Percentiles rank a stretch among this genome's conserved stretches.
phyloP scores from a whole-genome alignment of 2,797 vertebrate genomes.

The Adrianichthys oophorus region DNA sequence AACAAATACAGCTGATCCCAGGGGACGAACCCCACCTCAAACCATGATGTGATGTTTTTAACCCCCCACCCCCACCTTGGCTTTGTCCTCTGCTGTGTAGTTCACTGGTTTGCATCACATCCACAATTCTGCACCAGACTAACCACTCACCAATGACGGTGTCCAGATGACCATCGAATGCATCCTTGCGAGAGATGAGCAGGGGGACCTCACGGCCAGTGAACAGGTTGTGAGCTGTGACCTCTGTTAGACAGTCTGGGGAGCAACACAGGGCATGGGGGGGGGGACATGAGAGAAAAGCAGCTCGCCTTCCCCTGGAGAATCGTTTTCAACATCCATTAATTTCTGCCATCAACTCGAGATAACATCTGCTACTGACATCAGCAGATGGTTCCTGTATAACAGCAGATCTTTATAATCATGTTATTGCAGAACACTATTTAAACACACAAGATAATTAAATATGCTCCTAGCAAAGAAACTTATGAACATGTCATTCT shows the following conservation, averaged over 20 bases:
- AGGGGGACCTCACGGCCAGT: constrained; percentile 87
- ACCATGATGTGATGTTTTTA: constrained; percentile 34
- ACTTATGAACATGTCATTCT: too few relatives aligned
- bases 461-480: too few relatives aligned
- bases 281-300: constrained; percentile 12
- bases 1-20: constrained; percentile 10
- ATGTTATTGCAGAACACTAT: background rate
- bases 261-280: constrained; percentile 30
- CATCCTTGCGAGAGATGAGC: constrained; percentile 79
- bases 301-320: constrained; percentile 14
- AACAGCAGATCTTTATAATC: background rate
- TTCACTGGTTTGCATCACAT: constrained; percentile 20
- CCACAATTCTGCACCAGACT: background rate
- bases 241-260: constrained; percentile 87
- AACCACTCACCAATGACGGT: constrained; percentile 86
- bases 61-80: constrained; percentile 22
- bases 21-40: constrained; percentile 8
- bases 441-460: constrained; percentile 9
- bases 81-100: constrained; percentile 28
- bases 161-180: constrained; percentile 86
- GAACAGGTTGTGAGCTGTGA: constrained; percentile 86
- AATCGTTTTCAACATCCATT: constrained; percentile 59
- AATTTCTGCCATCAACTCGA: constrained; percentile 20
- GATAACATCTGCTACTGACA: constrained; percentile 39
- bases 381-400: constrained; percentile 1